phyloP scores from a whole-genome alignment of 2,797 vertebrate species.

The Echeneis naucrates region DNA sequence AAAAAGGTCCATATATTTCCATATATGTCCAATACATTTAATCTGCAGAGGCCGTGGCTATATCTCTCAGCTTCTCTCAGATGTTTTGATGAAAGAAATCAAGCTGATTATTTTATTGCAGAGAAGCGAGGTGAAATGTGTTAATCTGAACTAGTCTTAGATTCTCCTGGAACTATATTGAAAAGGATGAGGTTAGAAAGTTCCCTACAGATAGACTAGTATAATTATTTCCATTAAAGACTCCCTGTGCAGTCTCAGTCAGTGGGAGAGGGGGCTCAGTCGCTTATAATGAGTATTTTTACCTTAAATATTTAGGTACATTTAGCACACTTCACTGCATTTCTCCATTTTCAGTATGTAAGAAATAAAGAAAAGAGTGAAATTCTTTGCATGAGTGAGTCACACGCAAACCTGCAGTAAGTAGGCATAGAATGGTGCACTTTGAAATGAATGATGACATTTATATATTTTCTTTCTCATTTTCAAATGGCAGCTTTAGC shows the following conservation, averaged over 20 bases:
- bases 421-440: neutral
- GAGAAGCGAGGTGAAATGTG: neutral
- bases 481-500: neutral
- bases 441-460: neutral
- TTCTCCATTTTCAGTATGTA: neutral
- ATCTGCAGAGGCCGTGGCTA: neutral
- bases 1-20: neutral
- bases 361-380: neutral
- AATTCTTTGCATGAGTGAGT: neutral
- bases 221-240: neutral
- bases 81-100: neutral
- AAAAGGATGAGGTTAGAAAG: neutral
- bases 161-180: neutral
- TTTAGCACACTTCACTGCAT: neutral
- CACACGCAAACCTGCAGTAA: neutral
- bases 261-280: no score
- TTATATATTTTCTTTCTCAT: neutral
- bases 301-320: neutral
- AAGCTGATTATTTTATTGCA: neutral
- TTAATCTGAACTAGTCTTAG: neutral
- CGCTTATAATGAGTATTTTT: no score
- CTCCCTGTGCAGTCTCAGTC: neutral
- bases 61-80: neutral
- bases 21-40: no score
- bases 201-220: neutral